Evolutionary conservation across 1,140 invertebrate genomes (phyloP).

Genomic region (Elysia chlorotica): DNA sequence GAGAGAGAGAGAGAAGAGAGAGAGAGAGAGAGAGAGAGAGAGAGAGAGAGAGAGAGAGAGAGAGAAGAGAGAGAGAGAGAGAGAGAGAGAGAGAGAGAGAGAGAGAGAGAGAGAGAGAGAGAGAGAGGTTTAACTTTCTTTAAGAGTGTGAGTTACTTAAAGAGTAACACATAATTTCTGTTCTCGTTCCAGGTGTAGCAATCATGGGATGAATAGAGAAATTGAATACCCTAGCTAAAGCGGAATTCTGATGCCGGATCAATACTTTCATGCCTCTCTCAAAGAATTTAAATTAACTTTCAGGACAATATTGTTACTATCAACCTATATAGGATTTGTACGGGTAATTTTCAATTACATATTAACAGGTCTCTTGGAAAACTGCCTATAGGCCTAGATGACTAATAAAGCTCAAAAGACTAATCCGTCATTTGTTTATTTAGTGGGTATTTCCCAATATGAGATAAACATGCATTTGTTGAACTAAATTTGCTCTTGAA

Average conservation of each 20-base stretch:
- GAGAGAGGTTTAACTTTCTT: not conserved
- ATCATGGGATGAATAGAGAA: not conserved
- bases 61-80: slow-evolving; percentile 2
- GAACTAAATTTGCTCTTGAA: too few relatives aligned
- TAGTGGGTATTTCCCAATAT: too few relatives aligned
- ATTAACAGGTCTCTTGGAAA: too few relatives aligned
- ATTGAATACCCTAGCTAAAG: not conserved
- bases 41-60: not conserved
- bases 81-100: slow-evolving; percentile 2
- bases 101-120: slow-evolving; percentile 2
- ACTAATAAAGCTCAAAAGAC: too few relatives aligned
- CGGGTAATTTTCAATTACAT: too few relatives aligned
- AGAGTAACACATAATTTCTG: not conserved
- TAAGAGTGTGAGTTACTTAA: not conserved
- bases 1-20: too few relatives aligned
- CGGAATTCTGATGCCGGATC: too few relatives aligned
- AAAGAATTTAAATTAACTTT: too few relatives aligned
- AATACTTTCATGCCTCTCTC: not conserved
- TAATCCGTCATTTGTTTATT: too few relatives aligned
- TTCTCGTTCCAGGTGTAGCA: not conserved
- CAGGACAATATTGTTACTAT: not conserved
- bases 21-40: not conserved
- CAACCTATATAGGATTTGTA: too few relatives aligned
- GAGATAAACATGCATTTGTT: too few relatives aligned
- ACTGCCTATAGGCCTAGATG: too few relatives aligned